Conservation (phyloP, 2,113 vertebrate genomes). For the Actenoides hombroni region DNA sequence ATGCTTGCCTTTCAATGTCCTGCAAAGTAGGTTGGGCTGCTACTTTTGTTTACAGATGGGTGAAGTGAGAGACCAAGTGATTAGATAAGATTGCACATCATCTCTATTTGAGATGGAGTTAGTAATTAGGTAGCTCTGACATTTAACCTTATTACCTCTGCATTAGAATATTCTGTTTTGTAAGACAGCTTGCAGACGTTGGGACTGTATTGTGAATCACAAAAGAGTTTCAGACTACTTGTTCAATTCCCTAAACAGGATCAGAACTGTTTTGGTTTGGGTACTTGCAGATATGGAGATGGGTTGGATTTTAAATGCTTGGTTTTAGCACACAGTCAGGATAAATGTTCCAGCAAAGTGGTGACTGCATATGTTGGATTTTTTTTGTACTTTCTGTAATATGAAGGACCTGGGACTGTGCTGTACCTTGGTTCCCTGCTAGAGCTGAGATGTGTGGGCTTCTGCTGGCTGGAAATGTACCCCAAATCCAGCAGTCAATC, state of each 20-base stretch:
- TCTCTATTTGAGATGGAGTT: not conserved
- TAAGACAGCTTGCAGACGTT: not conserved
- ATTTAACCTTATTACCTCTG: not conserved
- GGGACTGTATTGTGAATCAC: not conserved
- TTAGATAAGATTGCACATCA: constrained; percentile 9
- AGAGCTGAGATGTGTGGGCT: not conserved
- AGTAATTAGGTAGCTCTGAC: constrained; percentile 15
- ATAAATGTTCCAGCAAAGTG: rapidly evolving
- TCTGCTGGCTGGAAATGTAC: not conserved
- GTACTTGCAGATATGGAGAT: not conserved
- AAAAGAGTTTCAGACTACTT: not conserved
- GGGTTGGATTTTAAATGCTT: not conserved
- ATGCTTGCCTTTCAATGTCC: not conserved
- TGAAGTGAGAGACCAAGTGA: not conserved
- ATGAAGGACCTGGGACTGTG: not conserved
- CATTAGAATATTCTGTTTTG: not conserved
- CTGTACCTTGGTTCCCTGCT: not conserved
- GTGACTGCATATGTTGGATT: not conserved
- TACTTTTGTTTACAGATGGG: not conserved
- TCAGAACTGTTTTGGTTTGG: not conserved
- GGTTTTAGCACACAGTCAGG: rapidly evolving
- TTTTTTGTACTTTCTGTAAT: not conserved
- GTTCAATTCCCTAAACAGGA: not conserved
- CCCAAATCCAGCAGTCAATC: not conserved
- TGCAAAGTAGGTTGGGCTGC: not conserved